phyloP scores from a whole-genome alignment of 2,113 vertebrate genomes.

The Elachura formosa region DNA sequence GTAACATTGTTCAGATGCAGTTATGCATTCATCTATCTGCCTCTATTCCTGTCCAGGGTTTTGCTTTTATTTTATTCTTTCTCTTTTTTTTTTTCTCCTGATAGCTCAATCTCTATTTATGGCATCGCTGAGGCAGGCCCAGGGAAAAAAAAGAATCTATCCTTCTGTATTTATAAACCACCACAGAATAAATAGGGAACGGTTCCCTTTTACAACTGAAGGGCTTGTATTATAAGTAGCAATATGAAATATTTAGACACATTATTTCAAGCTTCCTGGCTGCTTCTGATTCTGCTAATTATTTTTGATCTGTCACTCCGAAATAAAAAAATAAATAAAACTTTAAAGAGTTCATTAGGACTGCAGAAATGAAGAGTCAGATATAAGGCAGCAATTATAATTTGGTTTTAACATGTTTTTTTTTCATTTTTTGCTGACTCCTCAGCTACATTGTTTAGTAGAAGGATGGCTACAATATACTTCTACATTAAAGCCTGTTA shows the following conservation, averaged over 20 bases:
- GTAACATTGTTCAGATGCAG: background rate
- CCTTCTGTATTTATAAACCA: slow-evolving; percentile 29
- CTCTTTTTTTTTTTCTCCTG: background rate
- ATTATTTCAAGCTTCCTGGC: slow-evolving; percentile 41
- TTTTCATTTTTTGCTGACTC: slow-evolving; percentile 22
- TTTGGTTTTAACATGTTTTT: background rate
- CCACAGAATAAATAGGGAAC: slow-evolving; percentile 12
- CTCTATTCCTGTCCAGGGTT: background rate
- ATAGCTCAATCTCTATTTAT: slow-evolving; percentile 6
- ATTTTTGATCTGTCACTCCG: slow-evolving; percentile 40
- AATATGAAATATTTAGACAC: slow-evolving; percentile 37
- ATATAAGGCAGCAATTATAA: slow-evolving; percentile 7
- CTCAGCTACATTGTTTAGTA: background rate
- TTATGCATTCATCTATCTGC: background rate
- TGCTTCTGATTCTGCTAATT: slow-evolving; percentile 54
- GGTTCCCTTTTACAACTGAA: background rate
- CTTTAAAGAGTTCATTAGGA: slow-evolving; percentile 53
- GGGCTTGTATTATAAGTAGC: slow-evolving; percentile 18
- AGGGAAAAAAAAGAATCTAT: background rate
- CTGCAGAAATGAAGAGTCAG: background rate
- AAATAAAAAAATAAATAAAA: slow-evolving; percentile 20
- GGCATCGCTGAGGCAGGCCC: background rate
- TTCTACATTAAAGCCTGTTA: slow-evolving; percentile 21
- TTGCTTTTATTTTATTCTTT: background rate
- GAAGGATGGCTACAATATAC: slow-evolving; percentile 19